These are phyloP conservation scores for Furnarius figulus DNA, from an alignment of 2,113 vertebrate species.

Conservation along the genomic window DNA sequence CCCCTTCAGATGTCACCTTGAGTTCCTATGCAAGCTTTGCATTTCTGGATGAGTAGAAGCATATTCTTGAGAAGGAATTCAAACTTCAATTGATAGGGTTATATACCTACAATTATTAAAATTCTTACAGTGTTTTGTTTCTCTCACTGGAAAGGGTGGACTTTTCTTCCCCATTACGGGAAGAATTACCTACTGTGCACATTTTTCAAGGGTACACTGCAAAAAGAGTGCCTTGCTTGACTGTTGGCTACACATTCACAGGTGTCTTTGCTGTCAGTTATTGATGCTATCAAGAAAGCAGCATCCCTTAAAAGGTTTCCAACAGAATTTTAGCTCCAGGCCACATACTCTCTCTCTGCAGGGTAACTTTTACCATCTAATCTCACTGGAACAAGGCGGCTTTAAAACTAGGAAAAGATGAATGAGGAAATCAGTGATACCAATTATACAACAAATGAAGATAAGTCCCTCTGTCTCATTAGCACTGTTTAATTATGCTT, in stretches of 20 bases:
- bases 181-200: background rate
- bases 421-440: conserved; percentile 49
- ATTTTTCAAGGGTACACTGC: background rate
- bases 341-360: conserved; percentile 14
- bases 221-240: background rate
- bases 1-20: background rate
- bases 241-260: background rate
- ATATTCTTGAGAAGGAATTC: background rate
- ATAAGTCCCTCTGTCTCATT: conserved; percentile 53
- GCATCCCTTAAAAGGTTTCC: conserved; percentile 26
- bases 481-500: conserved; percentile 52
- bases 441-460: conserved; percentile 38
- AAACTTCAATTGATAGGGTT: background rate
- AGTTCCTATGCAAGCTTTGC: background rate
- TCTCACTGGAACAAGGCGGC: background rate
- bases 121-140: background rate
- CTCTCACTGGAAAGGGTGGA: background rate
- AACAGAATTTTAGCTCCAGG: conserved; percentile 24
- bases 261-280: conserved; percentile 14
- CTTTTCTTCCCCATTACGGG: background rate
- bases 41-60: background rate
- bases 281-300: background rate
- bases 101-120: background rate
- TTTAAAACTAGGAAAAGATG: conserved; percentile 49
- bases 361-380: conserved; percentile 18